Conservation (phyloP, 2,888 invertebrate genomes). For the Clusia tigrina region DNA sequence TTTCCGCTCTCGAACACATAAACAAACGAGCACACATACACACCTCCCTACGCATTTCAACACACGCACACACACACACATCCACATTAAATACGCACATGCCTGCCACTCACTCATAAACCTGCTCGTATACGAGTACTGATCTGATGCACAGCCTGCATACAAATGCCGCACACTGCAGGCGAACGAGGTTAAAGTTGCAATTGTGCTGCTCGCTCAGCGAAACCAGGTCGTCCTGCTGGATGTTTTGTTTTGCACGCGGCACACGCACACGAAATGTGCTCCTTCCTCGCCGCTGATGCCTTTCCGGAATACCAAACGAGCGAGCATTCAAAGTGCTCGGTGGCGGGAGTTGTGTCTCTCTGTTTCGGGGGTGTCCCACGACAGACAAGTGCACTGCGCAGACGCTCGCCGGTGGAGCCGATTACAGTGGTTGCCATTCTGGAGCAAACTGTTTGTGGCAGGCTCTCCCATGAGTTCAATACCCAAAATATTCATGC, state of each 20-base stretch:
- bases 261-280: constrained; percentile 6
- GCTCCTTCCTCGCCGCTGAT: neutral
- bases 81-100: neutral
- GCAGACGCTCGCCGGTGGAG: neutral
- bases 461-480: no score
- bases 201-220: neutral
- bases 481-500: no score
- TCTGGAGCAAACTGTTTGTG: neutral
- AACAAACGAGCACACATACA: neutral
- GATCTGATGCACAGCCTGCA: neutral
- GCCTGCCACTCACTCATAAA: neutral
- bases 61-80: neutral
- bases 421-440: neutral
- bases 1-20: neutral
- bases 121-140: neutral
- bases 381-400: constrained; percentile 1
- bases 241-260: neutral
- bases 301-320: neutral
- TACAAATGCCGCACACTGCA: neutral
- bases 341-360: neutral
- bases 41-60: no score
- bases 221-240: neutral
- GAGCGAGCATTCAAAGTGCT: neutral
- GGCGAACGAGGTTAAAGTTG: neutral
- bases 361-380: neutral